Evolutionary conservation across 2,888 invertebrate species (phyloP), one percentile per base, ranked within the genome.

Genomic region (Nemurella pictetii): DNA sequence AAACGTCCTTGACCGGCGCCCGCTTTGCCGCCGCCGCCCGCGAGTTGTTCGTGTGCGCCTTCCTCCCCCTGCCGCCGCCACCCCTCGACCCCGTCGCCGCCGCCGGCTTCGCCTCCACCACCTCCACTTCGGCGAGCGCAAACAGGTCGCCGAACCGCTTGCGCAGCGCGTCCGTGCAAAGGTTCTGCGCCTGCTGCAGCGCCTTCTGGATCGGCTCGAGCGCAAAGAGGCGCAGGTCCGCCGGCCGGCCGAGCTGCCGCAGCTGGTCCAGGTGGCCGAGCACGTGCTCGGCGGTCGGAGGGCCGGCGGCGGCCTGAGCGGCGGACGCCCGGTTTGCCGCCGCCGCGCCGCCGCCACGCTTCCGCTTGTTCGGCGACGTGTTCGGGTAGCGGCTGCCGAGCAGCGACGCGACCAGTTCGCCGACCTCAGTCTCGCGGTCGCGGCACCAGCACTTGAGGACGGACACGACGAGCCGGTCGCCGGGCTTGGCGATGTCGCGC

Each of bases 371-470:
- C 7, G 98, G 98, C 87, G 96, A 96, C 36, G 96, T 96, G 85
- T 95, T 95, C 84, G 97, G 96, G 90, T 96, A 96, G 89, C 96
- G 93, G 86, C 95, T 95, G 89, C 94, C 96, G 89, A 97, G 92
- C 86, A 97, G 91, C 88, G 94, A 94, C 82, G 95, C 95, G 86
- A 97, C 93, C 87, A 96, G 92, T 90, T 96, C 96, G 4, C 94
- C 96, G 85, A 96, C 93, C 90, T 96, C 96, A 88, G 98, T 97
- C 89, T 98, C 97, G 89, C 95, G 95, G 88, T 97, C 96, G 88
- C 97, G 95, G 90, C 97, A 98, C 99, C 98, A 99, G 91, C 96
- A 96, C 89, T 97, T 96, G 87, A 99, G 91, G 73, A 97, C 94
- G 2, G 98, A 97, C 78, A 97, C 96, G 20, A 98, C 96, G 91